These are phyloP conservation scores for Psylliodes chrysocephalus DNA, from an alignment of 2,888 invertebrate species.

Conservation along the genomic window DNA sequence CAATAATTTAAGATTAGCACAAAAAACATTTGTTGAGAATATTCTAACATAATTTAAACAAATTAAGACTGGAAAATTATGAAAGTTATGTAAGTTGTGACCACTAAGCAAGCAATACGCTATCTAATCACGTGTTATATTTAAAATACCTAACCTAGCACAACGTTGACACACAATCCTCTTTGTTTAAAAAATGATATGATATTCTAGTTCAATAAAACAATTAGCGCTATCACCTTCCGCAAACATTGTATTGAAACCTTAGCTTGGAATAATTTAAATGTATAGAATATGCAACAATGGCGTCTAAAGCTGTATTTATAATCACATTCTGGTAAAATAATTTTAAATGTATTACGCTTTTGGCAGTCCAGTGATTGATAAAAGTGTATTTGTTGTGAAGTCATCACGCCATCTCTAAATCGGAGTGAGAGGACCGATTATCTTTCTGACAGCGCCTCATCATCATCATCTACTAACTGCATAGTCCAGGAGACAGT, in stretches of 20 bases:
- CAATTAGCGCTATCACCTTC: conserved; percentile 14
- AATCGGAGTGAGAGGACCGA: too few relatives aligned
- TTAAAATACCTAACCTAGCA: conserved; percentile 19
- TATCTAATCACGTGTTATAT: conserved; percentile 15
- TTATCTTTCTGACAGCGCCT: too few relatives aligned
- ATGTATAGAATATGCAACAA: too few relatives aligned
- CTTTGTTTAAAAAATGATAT: conserved; percentile 18
- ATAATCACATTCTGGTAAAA: too few relatives aligned
- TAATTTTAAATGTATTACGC: too few relatives aligned
- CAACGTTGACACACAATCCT: conserved; percentile 8
- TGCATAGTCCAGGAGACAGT: too few relatives aligned
- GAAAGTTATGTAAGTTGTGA: conserved; percentile 4
- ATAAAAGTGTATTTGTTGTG: too few relatives aligned
- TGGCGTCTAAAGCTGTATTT: too few relatives aligned
- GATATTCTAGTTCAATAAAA: conserved; percentile 9
- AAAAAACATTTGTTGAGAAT: conserved; percentile 4
- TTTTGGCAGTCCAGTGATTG: too few relatives aligned
- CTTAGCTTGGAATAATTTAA: too few relatives aligned
- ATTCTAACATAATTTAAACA: conserved; percentile 4
- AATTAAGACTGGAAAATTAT: neutral
- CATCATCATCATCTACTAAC: too few relatives aligned
- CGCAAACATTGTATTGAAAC: conserved; percentile 1
- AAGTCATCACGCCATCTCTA: too few relatives aligned
- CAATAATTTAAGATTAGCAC: neutral
- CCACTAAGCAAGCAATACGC: conserved; percentile 5